Base-by-base conservation (phyloP, 2,797 vertebrate genomes). In the Smutsia gigantea region DNA sequence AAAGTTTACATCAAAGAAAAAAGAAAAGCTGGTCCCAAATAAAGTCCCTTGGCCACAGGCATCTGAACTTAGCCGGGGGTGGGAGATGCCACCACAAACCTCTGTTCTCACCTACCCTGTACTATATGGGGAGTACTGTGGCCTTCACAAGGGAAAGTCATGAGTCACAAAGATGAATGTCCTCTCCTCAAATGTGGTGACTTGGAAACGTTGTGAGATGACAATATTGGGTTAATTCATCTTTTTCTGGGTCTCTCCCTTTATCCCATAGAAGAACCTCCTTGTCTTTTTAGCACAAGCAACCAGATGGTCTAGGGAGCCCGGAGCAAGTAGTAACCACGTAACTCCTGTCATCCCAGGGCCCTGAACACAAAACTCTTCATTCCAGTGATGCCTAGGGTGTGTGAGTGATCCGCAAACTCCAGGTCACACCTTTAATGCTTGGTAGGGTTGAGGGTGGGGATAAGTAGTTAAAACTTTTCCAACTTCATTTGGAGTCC, bases 81-180 rank as follows among this genome's bases (percentile, higher is more conserved):
- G 12, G 14, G 11, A 18, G 31, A 29, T 0, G 3, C 18, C 10
- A 34, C 6, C 23, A 0, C 4, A 27, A 21, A 6, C 18, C 75
- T 29, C 11, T 4, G 64, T 37, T 49, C 59, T 7, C 34, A 37
- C 34, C 63, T 46, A 63, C 27, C 72, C 42, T 10, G 46, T 29
- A 31, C 29, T n/a, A 59, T 34, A 0, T 0, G 14, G 51, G 25
- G 34, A 19, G 15, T 4, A 34, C 5, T 29, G n/a, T 1, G 39
- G 59, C 72, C 34, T 78, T 53, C 61, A 5, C 2, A 51, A 53
- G 3, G 8, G 46, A 49, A 83, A 88, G 57, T 7, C 4, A 63
- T 2, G 8, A 69, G 68, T 39, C 37, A 29, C 27, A 63, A 64
- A 75, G 42, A 79, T 2, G 29, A 49, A 17, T 0, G 49, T 15